These are phyloP conservation scores for Caradrina kadenii DNA, from an alignment of 2,888 invertebrate species.

Conservation along the genomic window DNA sequence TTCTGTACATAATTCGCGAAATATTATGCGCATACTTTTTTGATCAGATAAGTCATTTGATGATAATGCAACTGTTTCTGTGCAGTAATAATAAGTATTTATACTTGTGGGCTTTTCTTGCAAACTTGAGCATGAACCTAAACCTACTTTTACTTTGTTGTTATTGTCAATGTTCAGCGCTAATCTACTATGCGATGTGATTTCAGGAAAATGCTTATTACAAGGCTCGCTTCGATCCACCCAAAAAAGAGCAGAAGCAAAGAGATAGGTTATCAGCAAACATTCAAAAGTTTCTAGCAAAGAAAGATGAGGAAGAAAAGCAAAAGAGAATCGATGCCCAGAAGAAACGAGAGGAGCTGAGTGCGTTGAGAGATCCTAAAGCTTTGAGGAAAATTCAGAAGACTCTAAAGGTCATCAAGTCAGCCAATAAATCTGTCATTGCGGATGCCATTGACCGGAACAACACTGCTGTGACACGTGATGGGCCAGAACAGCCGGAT, in stretches of 20 bases:
- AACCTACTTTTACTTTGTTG: conserved; percentile 48
- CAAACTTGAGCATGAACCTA: background rate
- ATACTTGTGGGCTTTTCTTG: background rate
- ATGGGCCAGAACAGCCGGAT: conserved; percentile 95
- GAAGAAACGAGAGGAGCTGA: conserved; percentile 92
- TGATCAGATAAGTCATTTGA: conserved; percentile 33
- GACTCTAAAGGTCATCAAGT: conserved; percentile 96
- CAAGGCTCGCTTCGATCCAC: conserved; percentile 95
- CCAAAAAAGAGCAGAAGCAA: conserved; percentile 94
- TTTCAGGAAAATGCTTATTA: conserved; percentile 91
- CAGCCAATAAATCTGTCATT: conserved; percentile 96
- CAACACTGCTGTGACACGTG: conserved; percentile 93
- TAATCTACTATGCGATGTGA: conserved; percentile 7
- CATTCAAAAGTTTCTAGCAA: conserved; percentile 95
- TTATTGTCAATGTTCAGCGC: conserved; percentile 38
- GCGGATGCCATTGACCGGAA: conserved; percentile 95
- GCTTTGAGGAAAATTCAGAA: conserved; percentile 94
- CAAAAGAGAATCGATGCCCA: conserved; percentile 91
- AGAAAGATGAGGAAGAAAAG: conserved; percentile 95
- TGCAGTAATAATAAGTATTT: conserved; percentile 4
- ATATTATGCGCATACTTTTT: conserved; percentile 58
- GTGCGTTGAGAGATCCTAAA: conserved; percentile 93
- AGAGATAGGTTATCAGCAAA: conserved; percentile 93
- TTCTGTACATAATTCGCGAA: conserved; percentile 64
- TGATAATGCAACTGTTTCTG: conserved; percentile 10